These are phyloP conservation scores for Drosophila antonietae DNA, from an alignment of 2,888 invertebrate species.

Conservation along the genomic window DNA sequence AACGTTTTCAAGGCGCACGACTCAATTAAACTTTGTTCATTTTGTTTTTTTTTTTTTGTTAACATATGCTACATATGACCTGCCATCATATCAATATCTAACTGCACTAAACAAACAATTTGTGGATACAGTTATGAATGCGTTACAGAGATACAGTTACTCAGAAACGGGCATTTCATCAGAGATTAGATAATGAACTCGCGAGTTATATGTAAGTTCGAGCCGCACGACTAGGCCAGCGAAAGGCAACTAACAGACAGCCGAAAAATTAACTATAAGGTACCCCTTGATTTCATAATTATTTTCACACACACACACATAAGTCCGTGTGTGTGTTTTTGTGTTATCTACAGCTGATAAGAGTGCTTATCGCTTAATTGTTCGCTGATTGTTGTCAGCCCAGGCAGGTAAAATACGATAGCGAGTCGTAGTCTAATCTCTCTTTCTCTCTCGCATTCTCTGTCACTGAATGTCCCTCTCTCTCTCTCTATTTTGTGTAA, in stretches of 20 bases:
- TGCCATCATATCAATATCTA: conserved; percentile 28
- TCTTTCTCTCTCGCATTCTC: conserved; percentile 9
- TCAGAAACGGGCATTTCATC: conserved; percentile 35
- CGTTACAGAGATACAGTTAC: conserved; percentile 10
- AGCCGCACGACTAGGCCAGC: conserved; percentile 63
- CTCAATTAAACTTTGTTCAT: conserved; percentile 7
- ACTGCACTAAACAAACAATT: conserved; percentile 11
- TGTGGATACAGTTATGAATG: conserved; percentile 16
- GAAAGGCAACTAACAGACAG: conserved; percentile 63
- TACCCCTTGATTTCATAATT: conserved; percentile 68
- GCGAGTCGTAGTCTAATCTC: conserved; percentile 5
- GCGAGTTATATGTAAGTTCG: conserved; percentile 16
- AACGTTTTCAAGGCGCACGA: background rate
- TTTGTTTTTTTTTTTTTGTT: background rate
- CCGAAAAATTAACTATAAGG: conserved; percentile 18
- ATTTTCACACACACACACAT: conserved; percentile 34
- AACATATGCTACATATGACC: conserved; percentile 46
- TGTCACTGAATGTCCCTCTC: background rate
- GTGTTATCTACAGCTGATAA: conserved; percentile 69
- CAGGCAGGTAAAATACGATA: conserved; percentile 59
- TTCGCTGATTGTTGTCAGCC: conserved; percentile 68
- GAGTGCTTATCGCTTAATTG: conserved; percentile 73
- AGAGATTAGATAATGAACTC: conserved; percentile 29
- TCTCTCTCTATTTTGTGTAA: background rate
- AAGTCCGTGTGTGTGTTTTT: background rate